A percentile compares a stretch with the other conserved stretches of the same genome.
Conservation (phyloP, 1,140 invertebrate genomes). For the Hirudo medicinalis region DNA sequence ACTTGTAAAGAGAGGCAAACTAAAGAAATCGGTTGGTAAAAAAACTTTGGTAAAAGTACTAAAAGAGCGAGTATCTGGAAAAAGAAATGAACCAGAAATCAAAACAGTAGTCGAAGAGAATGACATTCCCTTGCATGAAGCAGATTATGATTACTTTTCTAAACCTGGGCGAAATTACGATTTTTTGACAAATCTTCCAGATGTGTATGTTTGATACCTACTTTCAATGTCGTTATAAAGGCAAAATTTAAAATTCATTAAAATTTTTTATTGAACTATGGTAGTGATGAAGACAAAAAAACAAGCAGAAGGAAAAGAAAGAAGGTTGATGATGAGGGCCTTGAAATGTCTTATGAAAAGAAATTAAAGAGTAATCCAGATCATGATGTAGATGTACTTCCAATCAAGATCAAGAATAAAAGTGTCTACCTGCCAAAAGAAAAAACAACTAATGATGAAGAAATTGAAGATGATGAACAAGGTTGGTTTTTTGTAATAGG, state of each 20-base stretch:
- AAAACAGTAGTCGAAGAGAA: background rate
- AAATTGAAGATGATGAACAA: background rate
- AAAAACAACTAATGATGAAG: background rate
- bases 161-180: constrained; percentile 20
- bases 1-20: constrained; percentile 36
- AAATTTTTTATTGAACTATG: constrained; percentile 9
- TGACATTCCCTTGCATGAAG: constrained; percentile 24
- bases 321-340: constrained; percentile 23
- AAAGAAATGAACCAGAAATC: constrained; percentile 12
- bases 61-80: constrained; percentile 10
- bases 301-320: constrained; percentile 25
- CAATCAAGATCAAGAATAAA: constrained; percentile 13
- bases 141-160: constrained; percentile 23
- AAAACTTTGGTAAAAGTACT: constrained; percentile 28
- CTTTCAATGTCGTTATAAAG: background rate
- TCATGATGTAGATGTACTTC: constrained; percentile 14
- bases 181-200: constrained; percentile 17
- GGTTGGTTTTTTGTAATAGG: constrained; percentile 13
- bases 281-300: constrained; percentile 22
- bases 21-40: constrained; percentile 28
- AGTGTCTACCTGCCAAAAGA: background rate
- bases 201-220: constrained; percentile 10
- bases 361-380: constrained; percentile 21
- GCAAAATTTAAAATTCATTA: constrained; percentile 10
- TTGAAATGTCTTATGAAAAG: constrained; percentile 29